phyloP scores from a whole-genome alignment of 2,888 invertebrate species.

The Glaucopsyche alexis region DNA sequence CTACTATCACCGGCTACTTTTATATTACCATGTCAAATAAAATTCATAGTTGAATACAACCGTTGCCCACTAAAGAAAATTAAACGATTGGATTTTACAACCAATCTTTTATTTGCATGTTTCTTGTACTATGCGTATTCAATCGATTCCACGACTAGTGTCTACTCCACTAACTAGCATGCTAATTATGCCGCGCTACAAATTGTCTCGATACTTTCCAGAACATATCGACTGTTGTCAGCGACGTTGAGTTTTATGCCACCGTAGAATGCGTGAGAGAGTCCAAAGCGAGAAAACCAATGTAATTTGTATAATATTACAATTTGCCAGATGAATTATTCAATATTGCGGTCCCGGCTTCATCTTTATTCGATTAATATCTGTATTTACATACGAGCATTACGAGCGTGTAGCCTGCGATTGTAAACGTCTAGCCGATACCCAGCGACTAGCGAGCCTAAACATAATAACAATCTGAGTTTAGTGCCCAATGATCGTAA shows the following conservation, averaged over 20 bases:
- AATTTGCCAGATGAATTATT: constrained; percentile 74
- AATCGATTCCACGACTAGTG: constrained; percentile 3
- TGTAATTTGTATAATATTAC: constrained; percentile 71
- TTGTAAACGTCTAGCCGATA: constrained; percentile 23
- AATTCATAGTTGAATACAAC: neutral
- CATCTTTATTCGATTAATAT: constrained; percentile 61
- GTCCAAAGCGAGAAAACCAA: constrained; percentile 62
- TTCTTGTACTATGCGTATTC: neutral
- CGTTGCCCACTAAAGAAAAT: neutral
- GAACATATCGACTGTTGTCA: constrained; percentile 12
- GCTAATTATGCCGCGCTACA: constrained; percentile 2
- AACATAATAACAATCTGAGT: constrained; percentile 17
- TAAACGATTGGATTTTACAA: constrained; percentile 3
- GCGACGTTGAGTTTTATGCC: constrained; percentile 24
- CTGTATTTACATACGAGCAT: constrained; percentile 35
- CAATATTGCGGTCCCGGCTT: constrained; percentile 55
- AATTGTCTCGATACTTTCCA: constrained; percentile 6
- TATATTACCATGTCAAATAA: neutral
- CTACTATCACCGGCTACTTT: neutral
- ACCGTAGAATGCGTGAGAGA: constrained; percentile 41
- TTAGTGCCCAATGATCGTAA: neutral
- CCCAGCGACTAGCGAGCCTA: neutral
- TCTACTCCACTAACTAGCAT: neutral
- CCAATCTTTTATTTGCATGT: neutral
- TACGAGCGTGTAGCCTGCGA: constrained; percentile 30